Evolutionary conservation across 92 coral and sea anemone species (phyloP).

Genomic region (Zoanthus sociatus): DNA sequence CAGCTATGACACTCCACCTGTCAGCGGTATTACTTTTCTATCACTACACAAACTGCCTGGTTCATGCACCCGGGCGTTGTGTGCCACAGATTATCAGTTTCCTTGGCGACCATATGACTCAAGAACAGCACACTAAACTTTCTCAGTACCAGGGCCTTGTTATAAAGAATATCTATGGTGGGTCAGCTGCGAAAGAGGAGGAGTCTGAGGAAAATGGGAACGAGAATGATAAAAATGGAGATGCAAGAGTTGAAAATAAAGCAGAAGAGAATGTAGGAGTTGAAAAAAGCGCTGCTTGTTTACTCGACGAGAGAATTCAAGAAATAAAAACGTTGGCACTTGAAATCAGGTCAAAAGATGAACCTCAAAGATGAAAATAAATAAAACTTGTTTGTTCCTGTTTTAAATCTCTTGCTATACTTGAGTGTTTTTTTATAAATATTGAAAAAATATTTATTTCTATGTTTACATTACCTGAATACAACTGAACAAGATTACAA

Average conservation of each 20-base stretch:
- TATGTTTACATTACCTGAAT: no score
- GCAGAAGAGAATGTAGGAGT: slow-evolving; percentile 52
- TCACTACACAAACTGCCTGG: slow-evolving; percentile 86
- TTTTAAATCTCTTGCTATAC: no score
- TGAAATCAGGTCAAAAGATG: slow-evolving; percentile 68
- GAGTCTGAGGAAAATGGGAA: slow-evolving; percentile 45
- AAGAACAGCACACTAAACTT: slow-evolving; percentile 79
- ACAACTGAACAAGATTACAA: no score
- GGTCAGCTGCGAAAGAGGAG: slow-evolving; percentile 64
- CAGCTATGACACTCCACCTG: slow-evolving; percentile 97
- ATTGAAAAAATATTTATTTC: no score
- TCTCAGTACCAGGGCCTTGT: slow-evolving; percentile 90
- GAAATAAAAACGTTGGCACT: slow-evolving; percentile 85
- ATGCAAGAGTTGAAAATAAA: slow-evolving; percentile 29
- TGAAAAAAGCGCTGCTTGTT: slow-evolving; percentile 70
- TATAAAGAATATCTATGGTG: slow-evolving; percentile 83
- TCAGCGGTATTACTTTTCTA: slow-evolving; percentile 91
- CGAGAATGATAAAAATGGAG: slow-evolving; percentile 30
- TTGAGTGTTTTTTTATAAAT: no score
- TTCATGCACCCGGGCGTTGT: slow-evolving; percentile 98
- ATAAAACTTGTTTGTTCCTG: background rate
- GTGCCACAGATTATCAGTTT: slow-evolving; percentile 91
- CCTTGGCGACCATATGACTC: slow-evolving; percentile 71
- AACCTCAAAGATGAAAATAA: slow-evolving; percentile 29
- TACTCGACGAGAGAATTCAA: slow-evolving; percentile 87